Conservation (phyloP, 2,113 vertebrate species). For the Platysteira castanea region DNA sequence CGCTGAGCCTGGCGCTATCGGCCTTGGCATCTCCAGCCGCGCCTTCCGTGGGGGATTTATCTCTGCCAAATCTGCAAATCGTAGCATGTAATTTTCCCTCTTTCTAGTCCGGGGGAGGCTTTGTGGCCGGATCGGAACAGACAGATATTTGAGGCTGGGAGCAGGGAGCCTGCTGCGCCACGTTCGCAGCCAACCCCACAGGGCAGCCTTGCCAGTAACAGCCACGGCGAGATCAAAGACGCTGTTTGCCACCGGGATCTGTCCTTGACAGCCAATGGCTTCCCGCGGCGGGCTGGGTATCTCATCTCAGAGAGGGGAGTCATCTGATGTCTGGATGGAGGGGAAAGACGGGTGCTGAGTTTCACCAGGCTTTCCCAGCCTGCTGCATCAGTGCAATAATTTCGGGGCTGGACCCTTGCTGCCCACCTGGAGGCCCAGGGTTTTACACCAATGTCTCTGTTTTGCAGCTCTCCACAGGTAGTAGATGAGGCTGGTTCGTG, state of each 20-base stretch:
- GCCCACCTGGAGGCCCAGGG: not conserved
- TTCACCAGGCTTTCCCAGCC: not conserved
- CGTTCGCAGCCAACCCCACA: not conserved
- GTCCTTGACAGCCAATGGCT: not conserved
- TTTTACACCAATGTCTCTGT: not conserved
- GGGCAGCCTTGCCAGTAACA: not conserved
- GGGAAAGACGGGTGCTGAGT: not conserved
- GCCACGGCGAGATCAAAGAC: not conserved
- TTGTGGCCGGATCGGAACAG: not conserved
- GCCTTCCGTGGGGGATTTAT: not conserved
- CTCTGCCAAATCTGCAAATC: constrained; percentile 13
- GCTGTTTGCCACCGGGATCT: not conserved
- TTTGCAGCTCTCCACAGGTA: not conserved
- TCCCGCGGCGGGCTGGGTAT: not conserved
- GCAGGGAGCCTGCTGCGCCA: not conserved
- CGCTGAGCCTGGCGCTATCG: not conserved
- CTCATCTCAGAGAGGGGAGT: not conserved
- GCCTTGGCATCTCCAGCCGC: not conserved
- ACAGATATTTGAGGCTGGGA: constrained; percentile 46
- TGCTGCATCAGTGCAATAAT: accelerated
- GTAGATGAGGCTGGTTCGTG: not conserved
- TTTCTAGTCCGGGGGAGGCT: not conserved
- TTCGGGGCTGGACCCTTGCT: not conserved
- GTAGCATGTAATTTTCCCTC: constrained; percentile 24
- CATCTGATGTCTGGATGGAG: not conserved